A percentile compares a stretch with the other conserved stretches of the same genome.
Conservation (phyloP, 2,888 invertebrate species). For the Nemoura dubitans region DNA sequence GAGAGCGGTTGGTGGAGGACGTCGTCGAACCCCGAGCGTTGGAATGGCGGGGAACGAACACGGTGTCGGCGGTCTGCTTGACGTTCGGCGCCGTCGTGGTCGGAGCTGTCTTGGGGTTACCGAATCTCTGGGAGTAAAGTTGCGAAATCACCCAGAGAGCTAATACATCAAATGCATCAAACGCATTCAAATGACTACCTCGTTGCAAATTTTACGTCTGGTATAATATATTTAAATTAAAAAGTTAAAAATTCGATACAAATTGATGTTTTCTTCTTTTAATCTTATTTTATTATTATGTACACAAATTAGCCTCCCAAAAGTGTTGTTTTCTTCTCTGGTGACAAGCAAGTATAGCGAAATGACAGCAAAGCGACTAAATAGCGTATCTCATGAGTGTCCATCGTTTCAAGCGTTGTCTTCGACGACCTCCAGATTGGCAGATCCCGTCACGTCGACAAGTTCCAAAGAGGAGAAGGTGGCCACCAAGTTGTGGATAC, state of each 20-base stretch:
- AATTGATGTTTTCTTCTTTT: not conserved
- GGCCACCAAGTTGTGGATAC: slow-evolving; percentile 73
- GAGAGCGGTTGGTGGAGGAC: not conserved
- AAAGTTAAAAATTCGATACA: not conserved
- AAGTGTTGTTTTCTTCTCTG: no score
- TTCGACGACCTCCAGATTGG: slow-evolving; percentile 65
- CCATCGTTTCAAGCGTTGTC: not conserved
- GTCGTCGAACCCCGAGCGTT: not conserved
- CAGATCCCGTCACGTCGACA: slow-evolving; percentile 75
- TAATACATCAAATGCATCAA: no score
- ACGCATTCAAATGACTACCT: no score
- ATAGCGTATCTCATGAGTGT: not conserved
- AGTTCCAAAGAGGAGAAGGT: slow-evolving; percentile 76
- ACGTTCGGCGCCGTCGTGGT: not conserved
- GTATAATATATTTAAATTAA: not conserved
- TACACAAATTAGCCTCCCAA: no score
- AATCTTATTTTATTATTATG: no score
- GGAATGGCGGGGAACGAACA: not conserved
- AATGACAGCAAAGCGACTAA: no score
- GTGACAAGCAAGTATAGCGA: no score
- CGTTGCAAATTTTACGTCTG: no score
- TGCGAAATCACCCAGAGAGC: not conserved
- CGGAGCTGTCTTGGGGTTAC: not conserved
- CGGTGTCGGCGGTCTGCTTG: not conserved
- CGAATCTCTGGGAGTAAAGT: not conserved